Percentiles rank a stretch among this genome's conserved stretches.
Conservation (phyloP, 2,888 invertebrate species). For the Metacarcinus magister region DNA sequence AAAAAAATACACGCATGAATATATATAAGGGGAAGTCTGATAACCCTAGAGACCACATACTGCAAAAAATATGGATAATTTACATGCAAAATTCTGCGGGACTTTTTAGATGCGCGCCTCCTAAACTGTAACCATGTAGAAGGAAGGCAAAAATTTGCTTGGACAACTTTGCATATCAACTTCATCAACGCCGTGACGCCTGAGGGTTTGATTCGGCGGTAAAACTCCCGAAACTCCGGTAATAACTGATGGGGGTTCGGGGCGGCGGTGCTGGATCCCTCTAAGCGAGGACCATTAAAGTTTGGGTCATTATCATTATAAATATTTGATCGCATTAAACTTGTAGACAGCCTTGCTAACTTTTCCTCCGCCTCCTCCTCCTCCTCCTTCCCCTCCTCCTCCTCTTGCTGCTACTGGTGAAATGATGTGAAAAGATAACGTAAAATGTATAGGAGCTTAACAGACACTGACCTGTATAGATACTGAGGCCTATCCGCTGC, state of each 20-base stretch:
- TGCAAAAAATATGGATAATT: background rate
- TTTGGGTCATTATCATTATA: background rate
- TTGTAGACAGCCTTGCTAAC: background rate
- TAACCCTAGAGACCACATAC: background rate
- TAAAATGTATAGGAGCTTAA: background rate
- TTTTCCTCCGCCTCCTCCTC: background rate
- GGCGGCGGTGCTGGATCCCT: background rate
- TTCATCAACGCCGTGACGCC: background rate
- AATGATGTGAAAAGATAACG: background rate
- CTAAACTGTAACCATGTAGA: background rate
- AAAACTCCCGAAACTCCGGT: background rate
- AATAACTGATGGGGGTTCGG: background rate
- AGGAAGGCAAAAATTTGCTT: background rate
- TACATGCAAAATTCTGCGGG: background rate
- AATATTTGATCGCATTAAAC: background rate
- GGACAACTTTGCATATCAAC: background rate
- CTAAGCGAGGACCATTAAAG: background rate
- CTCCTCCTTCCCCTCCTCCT: background rate
- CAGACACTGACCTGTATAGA: background rate
- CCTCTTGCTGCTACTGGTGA: background rate
- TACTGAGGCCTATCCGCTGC: slow-evolving; percentile 22
- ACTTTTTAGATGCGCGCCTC: background rate
- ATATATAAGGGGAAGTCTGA: background rate
- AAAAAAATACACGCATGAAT: background rate
- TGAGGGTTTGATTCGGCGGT: background rate